Percentiles rank a stretch among this genome's conserved stretches.
Evolutionary conservation across 2,888 invertebrate species (phyloP).

Genomic region (Kryphioiulus occultus): DNA sequence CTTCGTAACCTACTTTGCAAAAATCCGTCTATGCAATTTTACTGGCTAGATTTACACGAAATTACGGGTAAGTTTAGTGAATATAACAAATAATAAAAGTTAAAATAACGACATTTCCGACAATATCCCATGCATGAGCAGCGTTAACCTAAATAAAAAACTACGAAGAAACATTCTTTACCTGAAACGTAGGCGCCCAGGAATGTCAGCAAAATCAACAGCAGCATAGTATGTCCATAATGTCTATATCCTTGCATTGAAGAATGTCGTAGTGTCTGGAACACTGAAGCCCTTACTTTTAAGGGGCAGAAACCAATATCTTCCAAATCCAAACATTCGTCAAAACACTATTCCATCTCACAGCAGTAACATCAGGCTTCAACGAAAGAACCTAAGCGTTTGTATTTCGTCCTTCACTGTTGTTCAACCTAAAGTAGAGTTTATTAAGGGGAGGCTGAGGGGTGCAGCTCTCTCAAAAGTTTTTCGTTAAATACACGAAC

Average conservation of each 20-base stretch:
- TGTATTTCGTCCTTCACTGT: constrained; percentile 16
- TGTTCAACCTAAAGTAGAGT: constrained; percentile 8
- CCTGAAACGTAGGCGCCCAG: constrained; percentile 19
- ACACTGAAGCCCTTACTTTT: background rate
- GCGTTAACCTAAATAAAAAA: background rate
- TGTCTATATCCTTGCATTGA: constrained; percentile 20
- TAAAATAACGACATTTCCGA: background rate
- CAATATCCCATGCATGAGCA: background rate
- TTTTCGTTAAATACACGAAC: background rate
- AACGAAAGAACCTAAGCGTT: background rate
- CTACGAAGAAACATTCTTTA: background rate
- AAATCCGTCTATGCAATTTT: too few relatives aligned
- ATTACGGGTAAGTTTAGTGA: background rate
- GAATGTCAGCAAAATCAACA: background rate
- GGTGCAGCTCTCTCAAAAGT: background rate
- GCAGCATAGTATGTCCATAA: background rate
- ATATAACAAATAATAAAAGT: background rate
- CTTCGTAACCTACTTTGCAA: too few relatives aligned
- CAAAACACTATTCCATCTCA: background rate
- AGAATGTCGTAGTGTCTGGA: background rate
- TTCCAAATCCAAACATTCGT: background rate
- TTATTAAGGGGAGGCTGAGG: constrained; percentile 21
- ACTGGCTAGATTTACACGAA: background rate
- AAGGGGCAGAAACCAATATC: background rate
- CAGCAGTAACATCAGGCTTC: background rate